Evolutionary conservation across 1,140 invertebrate species (phyloP).

Genomic region (Drosophila ironensis): DNA sequence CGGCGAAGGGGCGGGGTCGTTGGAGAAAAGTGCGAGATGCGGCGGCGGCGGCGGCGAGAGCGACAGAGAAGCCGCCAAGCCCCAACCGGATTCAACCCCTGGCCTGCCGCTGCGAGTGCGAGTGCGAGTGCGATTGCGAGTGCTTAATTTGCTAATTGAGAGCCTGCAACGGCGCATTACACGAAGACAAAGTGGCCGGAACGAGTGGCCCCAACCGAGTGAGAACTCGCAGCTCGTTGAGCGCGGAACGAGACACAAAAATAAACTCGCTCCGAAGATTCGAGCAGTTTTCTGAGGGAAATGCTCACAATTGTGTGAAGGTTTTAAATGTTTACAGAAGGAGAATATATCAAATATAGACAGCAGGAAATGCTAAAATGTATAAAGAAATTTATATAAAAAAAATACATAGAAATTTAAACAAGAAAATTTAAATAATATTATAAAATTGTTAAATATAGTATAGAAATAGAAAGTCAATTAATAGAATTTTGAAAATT

Average conservation of each 20-base stretch:
- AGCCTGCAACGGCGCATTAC: slow-evolving; percentile 57
- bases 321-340: no score
- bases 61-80: background rate
- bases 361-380: background rate
- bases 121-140: slow-evolving; percentile 4
- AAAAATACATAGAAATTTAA: background rate
- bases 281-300: background rate
- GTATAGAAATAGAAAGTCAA: background rate
- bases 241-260: background rate
- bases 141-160: slow-evolving; percentile 76
- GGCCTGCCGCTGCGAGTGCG: no score
- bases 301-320: no score
- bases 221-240: background rate
- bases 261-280: background rate
- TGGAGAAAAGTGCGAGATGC: background rate
- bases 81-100: background rate
- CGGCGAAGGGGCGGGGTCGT: background rate
- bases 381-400: slow-evolving; percentile 9
- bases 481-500: background rate
- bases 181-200: slow-evolving; percentile 19
- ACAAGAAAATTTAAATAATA: background rate
- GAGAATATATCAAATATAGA: background rate
- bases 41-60: background rate
- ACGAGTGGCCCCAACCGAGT: slow-evolving; percentile 5
- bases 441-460: no score